Evolutionary conservation across 2,797 vertebrate species (phyloP).

Genomic region (Phylloscopus collybita): DNA sequence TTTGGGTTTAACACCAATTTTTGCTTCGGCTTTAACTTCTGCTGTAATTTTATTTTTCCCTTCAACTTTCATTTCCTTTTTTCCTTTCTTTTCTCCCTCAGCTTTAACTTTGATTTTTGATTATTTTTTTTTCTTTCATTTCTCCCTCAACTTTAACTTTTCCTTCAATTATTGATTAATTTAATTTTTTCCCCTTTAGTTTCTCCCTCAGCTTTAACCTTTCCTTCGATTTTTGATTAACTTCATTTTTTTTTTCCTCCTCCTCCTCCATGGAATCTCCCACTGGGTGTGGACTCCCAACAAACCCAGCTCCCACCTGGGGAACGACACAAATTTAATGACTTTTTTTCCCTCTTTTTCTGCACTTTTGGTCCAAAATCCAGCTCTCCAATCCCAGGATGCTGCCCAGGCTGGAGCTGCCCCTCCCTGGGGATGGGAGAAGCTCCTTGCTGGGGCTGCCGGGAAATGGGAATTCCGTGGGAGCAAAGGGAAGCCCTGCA

Average conservation of each 20-base stretch:
- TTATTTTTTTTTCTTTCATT: not conserved
- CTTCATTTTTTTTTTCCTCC: not conserved
- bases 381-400: accelerated
- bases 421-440: not conserved
- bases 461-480: not conserved
- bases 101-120: not conserved
- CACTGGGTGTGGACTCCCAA: accelerated
- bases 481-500: accelerated
- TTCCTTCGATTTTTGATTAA: not conserved
- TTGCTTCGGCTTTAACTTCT: not conserved
- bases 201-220: not conserved
- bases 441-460: accelerated
- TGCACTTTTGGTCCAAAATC: not conserved
- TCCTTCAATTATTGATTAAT: not conserved
- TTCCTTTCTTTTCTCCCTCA: not conserved
- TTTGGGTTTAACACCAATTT: not conserved
- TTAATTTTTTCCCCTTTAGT: not conserved
- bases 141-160: not conserved
- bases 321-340: accelerated
- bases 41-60: not conserved
- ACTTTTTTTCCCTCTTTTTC: not conserved
- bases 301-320: not conserved
- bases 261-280: accelerated
- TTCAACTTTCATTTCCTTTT: not conserved
- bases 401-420: not conserved